Evolutionary conservation across 1,140 invertebrate species (phyloP), one percentile per base, ranked within the genome.

Genomic region (Teleopsis dalmanni): DNA sequence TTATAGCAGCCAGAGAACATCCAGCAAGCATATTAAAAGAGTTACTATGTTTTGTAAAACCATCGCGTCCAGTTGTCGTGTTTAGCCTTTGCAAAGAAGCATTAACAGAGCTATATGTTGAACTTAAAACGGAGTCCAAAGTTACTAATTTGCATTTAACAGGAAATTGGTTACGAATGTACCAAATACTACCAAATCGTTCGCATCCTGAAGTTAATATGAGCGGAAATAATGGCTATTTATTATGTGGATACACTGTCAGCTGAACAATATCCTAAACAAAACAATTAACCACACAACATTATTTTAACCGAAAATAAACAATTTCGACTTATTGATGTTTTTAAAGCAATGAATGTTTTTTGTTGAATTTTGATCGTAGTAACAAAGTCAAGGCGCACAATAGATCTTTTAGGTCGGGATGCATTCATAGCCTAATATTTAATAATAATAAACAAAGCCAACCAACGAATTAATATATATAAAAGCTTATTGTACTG

Each of bases 131-230:
- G 35, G 67, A 74, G 11, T 76, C 75, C 14, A 78, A 82, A 65
- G 79, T 89, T 9, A 77, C 87, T 14, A 83, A 82, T 60, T 61
- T 95, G 22, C 81, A 80, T 66, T 62, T 97, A 2, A 83, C 84
- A 31, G 88, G 88, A 38, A 92, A 87, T 57, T 96, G 92, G 80
- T 73, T 92, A 58, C 77, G 93, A 55, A 81, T 83, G 42, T 94
- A 94, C 77, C 94, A 97, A 78, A 83, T 96, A 33, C 72, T 92
- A 44, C 80, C 85, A 0, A 80, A 87, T 51, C 76, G 89, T 60
- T 91, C 88, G 14, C 88, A 92, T 78, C 89, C 90, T 6, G 78
- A 85, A 60, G 83, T 91, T 16, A 79, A 78, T 51, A 91, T 87
- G 76, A 85, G 75, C 60, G 80, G 83, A 36, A 78, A 73, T 31